These are phyloP conservation scores for Ceyx cyanopectus DNA, from an alignment of 2,113 vertebrate genomes.

Conservation along the genomic window DNA sequence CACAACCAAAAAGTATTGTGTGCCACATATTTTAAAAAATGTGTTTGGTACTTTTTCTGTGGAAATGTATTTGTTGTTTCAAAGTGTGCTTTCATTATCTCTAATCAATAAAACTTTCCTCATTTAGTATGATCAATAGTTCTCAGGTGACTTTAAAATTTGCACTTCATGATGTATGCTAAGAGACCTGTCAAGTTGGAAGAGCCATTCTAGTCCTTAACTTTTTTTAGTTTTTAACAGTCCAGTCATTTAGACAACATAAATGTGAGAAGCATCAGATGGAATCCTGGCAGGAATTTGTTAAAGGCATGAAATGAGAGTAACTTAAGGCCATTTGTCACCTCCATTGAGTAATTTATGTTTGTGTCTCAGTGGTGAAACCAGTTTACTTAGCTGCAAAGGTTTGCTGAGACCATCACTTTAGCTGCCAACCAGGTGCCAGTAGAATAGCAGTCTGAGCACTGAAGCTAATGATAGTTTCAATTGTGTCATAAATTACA, in stretches of 20 bases:
- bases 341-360: not conserved
- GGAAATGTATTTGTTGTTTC: not conserved
- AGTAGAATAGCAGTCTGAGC: not conserved
- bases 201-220: not conserved
- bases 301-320: not conserved
- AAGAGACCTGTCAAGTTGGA: not conserved
- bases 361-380: not conserved
- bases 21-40: not conserved
- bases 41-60: not conserved
- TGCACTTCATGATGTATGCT: not conserved
- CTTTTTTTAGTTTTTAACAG: not conserved
- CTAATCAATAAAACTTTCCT: not conserved
- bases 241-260: not conserved
- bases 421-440: not conserved
- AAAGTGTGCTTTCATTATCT: not conserved
- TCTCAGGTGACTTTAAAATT: not conserved
- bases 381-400: conserved; percentile 23
- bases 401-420: not conserved
- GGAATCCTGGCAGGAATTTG: not conserved
- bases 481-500: conserved; percentile 61
- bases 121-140: not conserved
- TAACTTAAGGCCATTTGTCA: not conserved
- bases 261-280: not conserved
- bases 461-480: conserved; percentile 19
- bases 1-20: not conserved